Evolutionary conservation across 1,140 invertebrate species (phyloP), one percentile per base, ranked within the genome.

Genomic region (Akabosia matsudoensis): DNA sequence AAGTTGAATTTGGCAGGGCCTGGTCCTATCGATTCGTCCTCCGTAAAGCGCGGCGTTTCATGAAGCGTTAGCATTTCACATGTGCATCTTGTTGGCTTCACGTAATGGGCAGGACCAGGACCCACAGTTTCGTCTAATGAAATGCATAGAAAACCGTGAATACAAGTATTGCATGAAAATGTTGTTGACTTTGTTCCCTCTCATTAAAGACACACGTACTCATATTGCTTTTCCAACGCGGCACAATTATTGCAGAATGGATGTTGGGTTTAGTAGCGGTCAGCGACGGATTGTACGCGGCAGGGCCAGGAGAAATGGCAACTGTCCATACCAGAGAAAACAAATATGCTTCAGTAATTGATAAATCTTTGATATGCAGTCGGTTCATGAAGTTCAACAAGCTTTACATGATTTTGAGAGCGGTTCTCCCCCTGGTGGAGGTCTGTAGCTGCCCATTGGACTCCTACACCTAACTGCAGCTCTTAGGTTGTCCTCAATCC

Each of bases 361-460:
- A n/a, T n/a, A 45, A 10, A 45, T 45, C 28, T 64, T 24, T 64
- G 10, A 64, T 10, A 22, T 28, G 28, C 10, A 24, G 4, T 13
- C n/a, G 7, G 56, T 24, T 64, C 56, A 64, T 64, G 10, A 4
- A 22, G 7, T 7, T 4, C 4, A 24, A 28, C 13, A 64, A 28
- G 4, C 22, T 30, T 33, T 73, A 76, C 70, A 56, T 26, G 51
- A 28, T 45, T 64, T 76, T 26, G 75, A 33, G 14, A 76, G 31
- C 26, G 75, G 70, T 2, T 33, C 16, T 33, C 61, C 52, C 18
- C 75, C 75, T 14, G 37, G 28, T 3, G 26, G 34, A 14, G 75
- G 70, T 34, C 28, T 76, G 70, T 73, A 76, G 1, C 13, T 2
- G 0, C 75, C 75, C 75, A 76, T 76, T 22, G 75, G 67, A 56